Evolutionary conservation across 2,113 vertebrate genomes (phyloP), one percentile per base, ranked within the genome.

Genomic region (Ptychochromis oligacanthus): DNA sequence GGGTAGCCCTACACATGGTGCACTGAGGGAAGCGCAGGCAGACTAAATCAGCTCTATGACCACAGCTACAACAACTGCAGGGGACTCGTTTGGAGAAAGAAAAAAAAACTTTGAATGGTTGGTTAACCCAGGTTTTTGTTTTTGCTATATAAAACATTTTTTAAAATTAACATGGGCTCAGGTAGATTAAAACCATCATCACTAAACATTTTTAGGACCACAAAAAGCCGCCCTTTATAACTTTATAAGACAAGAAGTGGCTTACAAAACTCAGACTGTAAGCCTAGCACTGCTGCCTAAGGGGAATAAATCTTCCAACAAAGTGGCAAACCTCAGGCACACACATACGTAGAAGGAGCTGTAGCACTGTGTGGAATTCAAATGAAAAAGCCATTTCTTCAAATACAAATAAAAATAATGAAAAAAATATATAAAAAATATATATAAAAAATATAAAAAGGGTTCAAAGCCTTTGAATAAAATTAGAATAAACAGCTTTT

Each of bases 291-390:
- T 72, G 20, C 17, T 52, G 24, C 17, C 24, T 52, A 72, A 70
- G 28, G 24, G 43, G 43, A 24, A 49, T 70, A 31, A 72, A 72
- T 72, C 67, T 72, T 72, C 67, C 67, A 72, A 72, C 26, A 4
- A 54, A 31, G 26, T 72, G 46, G 8, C 54, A n/a, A 55, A 55
- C 54, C 11, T n/a, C 20, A 55, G 54, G 54, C 18, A 5, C 54
- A n/a, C 20, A 10, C 4, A 55, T n/a, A 22, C 3, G 20, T n/a
- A 5, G 40, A 15, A 26, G 40, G 64, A 26, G 64, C 64, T 67
- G 22, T 67, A 65, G 40, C 17, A 36, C 22, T 26, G 22, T 31
- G 5, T 20, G 26, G 17, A 52, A n/a, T 72, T 72, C 43, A 49
- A 49, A 46, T 49, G 28, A 70, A 31, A 72, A 31, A 31, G 11